Evolutionary conservation across 2,797 vertebrate species (phyloP).

Genomic region (Adrianichthys oophorus): DNA sequence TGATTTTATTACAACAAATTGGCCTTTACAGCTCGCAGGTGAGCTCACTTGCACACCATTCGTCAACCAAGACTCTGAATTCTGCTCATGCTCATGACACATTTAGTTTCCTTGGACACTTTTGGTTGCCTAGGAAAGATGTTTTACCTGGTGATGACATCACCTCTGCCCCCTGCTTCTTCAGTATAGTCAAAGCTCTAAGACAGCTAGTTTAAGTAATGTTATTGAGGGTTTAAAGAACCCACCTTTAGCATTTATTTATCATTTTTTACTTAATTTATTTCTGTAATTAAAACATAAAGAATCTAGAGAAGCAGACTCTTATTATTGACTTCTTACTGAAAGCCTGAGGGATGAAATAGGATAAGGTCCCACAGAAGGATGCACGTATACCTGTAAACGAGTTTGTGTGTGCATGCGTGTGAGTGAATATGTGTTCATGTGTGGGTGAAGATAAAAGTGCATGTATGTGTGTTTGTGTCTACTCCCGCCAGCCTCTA

Average conservation of each 20-base stretch:
- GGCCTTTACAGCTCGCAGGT: slow-evolving; percentile 8
- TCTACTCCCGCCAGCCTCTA: slow-evolving; percentile 73
- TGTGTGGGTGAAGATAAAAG: slow-evolving; percentile 25
- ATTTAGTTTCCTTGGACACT: slow-evolving; percentile 65
- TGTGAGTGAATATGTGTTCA: slow-evolving; percentile 16
- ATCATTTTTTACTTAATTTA: too few relatives aligned
- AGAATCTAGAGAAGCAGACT: not conserved
- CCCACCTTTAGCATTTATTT: too few relatives aligned
- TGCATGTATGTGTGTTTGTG: slow-evolving; percentile 48
- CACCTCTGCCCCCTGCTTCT: slow-evolving; percentile 30
- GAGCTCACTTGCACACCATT: slow-evolving; percentile 17
- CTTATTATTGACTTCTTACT: slow-evolving; percentile 24
- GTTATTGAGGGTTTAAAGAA: slow-evolving; percentile 12
- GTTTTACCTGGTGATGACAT: slow-evolving; percentile 59
- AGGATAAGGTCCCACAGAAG: slow-evolving; percentile 57
- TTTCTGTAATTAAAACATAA: too few relatives aligned
- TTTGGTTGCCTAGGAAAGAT: slow-evolving; percentile 65
- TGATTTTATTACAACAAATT: slow-evolving; percentile 11
- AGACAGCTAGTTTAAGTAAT: slow-evolving; percentile 44
- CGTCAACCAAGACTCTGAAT: slow-evolving; percentile 26
- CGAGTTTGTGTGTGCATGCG: slow-evolving; percentile 6
- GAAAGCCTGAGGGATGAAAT: slow-evolving; percentile 52
- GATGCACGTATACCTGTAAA: slow-evolving; percentile 35
- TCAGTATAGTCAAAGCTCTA: slow-evolving; percentile 16
- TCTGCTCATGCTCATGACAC: slow-evolving; percentile 31